A percentile compares a stretch with the other conserved stretches of the same genome.
These are phyloP conservation scores for Ormia ochracea DNA, from an alignment of 2,888 invertebrate species.

Conservation along the genomic window DNA sequence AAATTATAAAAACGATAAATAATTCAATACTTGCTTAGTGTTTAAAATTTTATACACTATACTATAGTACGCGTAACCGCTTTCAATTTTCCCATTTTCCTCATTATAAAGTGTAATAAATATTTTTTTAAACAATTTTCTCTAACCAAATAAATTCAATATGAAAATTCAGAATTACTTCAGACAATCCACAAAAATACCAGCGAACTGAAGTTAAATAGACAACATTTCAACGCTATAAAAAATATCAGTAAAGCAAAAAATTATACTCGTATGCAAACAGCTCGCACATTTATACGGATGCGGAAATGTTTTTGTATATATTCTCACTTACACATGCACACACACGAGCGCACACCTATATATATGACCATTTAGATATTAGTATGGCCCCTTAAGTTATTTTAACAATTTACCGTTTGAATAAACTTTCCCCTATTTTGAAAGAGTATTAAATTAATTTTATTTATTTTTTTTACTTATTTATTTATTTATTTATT, in stretches of 20 bases:
- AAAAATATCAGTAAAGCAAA: constrained; percentile 26
- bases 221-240: constrained; percentile 52
- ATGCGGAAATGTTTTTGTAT: not conserved
- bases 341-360: no score
- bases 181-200: constrained; percentile 17
- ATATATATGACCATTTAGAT: not conserved
- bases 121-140: constrained; percentile 3
- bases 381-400: not conserved
- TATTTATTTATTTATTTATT: no score
- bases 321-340: not conserved
- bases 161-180: constrained; percentile 13
- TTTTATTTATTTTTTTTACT: no score
- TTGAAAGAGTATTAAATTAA: no score
- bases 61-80: not conserved
- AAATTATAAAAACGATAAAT: no score
- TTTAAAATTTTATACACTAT: no score
- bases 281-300: not conserved
- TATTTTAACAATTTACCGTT: no score
- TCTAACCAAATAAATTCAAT: constrained; percentile 4
- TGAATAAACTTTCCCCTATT: no score
- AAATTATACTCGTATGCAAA: constrained; percentile 1
- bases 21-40: no score
- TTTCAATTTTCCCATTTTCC: not conserved
- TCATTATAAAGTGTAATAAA: not conserved
- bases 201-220: constrained; percentile 42